A percentile compares a stretch with the other conserved stretches of the same genome.
Conservation (phyloP, 2,888 invertebrate genomes). For the Allophyes oxyacanthae region DNA sequence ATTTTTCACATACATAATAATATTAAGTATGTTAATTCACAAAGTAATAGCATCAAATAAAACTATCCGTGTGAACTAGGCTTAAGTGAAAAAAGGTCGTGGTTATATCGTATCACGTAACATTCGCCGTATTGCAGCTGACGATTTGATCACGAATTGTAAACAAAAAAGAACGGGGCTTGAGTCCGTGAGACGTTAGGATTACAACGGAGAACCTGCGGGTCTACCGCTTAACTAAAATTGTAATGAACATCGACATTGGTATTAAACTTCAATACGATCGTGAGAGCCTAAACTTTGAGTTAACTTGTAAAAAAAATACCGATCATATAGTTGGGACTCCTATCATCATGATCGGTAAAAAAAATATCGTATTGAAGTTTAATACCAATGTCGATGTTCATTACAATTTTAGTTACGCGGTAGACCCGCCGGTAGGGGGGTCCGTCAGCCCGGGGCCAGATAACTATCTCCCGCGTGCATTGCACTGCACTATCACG, state of each 20-base stretch:
- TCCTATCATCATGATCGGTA: no score
- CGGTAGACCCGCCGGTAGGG: no score
- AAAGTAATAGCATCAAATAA: conserved; percentile 54
- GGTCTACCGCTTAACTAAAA: no score
- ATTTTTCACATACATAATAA: conserved; percentile 41
- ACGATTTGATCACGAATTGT: conserved; percentile 59
- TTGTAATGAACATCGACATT: no score
- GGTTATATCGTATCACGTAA: conserved; percentile 60
- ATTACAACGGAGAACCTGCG: conserved; percentile 12
- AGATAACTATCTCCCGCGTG: conserved; percentile 37
- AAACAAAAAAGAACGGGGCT: conserved; percentile 51
- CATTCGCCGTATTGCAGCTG: conserved; percentile 50
- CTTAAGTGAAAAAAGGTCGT: conserved; percentile 51
- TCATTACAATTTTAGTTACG: no score
- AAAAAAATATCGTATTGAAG: no score
- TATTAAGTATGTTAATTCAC: conserved; percentile 55
- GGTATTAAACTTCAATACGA: no score
- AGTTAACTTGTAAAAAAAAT: no score
- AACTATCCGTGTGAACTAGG: conserved; percentile 62
- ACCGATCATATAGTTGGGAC: no score
- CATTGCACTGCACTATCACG: conserved; percentile 36
- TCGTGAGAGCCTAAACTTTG: no score
- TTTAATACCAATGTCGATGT: no score
- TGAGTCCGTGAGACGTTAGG: conserved; percentile 36
- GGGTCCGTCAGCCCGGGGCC: background rate